Percentiles rank a stretch among this genome's conserved stretches.
phyloP scores from a whole-genome alignment of 2,797 vertebrate species.

The Sebastes hubbsi region DNA sequence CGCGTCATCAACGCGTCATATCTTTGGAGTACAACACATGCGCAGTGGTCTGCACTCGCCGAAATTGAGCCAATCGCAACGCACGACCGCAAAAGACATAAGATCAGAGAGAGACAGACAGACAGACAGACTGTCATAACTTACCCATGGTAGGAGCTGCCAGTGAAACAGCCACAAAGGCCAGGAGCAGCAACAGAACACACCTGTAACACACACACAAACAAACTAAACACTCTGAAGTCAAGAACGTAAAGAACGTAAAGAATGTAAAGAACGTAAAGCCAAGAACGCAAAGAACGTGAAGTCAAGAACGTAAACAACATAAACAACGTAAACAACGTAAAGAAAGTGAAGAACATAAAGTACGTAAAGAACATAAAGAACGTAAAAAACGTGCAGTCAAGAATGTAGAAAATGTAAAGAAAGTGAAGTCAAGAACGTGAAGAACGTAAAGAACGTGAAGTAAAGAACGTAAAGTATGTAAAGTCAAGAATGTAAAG shows the following conservation, averaged over 20 bases:
- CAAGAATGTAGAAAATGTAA: neutral
- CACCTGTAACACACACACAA: conserved; percentile 42
- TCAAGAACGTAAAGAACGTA: neutral
- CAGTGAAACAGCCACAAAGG: conserved; percentile 31
- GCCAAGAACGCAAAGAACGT: neutral
- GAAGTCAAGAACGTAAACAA: neutral
- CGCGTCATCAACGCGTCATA: too few species aligned
- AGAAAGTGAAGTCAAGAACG: neutral
- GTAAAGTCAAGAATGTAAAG: neutral
- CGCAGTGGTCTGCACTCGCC: too few species aligned
- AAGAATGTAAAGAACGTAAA: neutral
- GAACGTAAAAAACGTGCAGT: neutral
- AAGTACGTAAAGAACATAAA: neutral
- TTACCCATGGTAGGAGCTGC: conserved; percentile 55
- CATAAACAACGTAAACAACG: too few species aligned
- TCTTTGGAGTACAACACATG: too few species aligned
- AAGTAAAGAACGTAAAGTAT: neutral
- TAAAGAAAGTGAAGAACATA: neutral
- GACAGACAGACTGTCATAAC: neutral
- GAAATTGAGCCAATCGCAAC: too few species aligned
- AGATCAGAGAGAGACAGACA: too few species aligned
- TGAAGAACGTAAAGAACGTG: neutral
- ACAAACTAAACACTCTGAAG: neutral
- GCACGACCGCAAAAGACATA: too few species aligned
- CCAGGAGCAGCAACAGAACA: conserved; percentile 46